Evolutionary conservation across 1,140 invertebrate genomes (phyloP).

Genomic region (Eumeta japonica): DNA sequence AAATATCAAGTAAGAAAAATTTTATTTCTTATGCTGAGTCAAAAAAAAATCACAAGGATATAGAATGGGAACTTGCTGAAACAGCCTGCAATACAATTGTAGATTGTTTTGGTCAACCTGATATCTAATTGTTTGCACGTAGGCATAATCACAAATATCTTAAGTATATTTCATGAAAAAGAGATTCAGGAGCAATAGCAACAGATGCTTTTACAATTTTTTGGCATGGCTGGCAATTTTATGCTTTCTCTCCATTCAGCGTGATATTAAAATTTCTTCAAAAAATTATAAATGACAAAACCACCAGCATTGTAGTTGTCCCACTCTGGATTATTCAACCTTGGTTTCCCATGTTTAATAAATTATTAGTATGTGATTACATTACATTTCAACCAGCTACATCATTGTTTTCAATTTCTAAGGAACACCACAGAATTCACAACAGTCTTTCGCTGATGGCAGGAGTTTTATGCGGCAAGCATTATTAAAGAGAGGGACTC

Average conservation of each 20-base stretch:
- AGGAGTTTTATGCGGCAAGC: no score
- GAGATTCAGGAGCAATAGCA: slow-evolving; percentile 9
- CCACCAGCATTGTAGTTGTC: slow-evolving; percentile 6
- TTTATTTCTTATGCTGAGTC: no score
- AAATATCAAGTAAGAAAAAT: no score
- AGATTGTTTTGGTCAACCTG: slow-evolving; percentile 1
- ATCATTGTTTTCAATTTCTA: no score
- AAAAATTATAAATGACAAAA: slow-evolving; percentile 10
- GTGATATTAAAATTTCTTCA: slow-evolving; percentile 7
- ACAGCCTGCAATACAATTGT: not conserved
- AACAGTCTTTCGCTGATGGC: no score
- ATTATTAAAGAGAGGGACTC: no score
- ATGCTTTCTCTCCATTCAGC: slow-evolving; percentile 9
- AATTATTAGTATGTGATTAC: no score
- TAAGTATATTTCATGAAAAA: slow-evolving; percentile 9
- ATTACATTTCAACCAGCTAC: no score
- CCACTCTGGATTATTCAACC: slow-evolving; percentile 10
- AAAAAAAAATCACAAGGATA: no score
- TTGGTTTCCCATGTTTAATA: slow-evolving; percentile 8
- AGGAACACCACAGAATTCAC: no score
- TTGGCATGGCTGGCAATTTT: no score
- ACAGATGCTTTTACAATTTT: no score
- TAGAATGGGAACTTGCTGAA: not conserved
- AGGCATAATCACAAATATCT: slow-evolving; percentile 7
- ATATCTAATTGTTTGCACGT: slow-evolving; percentile 9